phyloP scores from a whole-genome alignment of 2,113 vertebrate species.

The Malurus elegans region DNA sequence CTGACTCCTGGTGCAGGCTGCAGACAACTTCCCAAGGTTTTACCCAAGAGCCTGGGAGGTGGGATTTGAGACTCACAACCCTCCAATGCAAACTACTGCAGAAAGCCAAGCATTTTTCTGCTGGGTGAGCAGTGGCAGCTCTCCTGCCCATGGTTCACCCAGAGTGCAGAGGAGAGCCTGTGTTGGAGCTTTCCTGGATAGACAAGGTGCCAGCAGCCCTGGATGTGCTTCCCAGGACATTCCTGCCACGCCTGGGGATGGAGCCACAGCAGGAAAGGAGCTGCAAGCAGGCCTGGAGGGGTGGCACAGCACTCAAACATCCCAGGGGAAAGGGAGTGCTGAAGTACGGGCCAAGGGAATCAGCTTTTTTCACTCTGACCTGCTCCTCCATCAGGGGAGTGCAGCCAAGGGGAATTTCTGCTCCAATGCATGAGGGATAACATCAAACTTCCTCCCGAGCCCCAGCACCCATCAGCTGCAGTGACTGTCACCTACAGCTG shows the following conservation, averaged over 20 bases:
- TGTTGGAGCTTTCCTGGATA: accelerated
- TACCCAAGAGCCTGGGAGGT: neutral
- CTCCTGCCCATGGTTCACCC: neutral
- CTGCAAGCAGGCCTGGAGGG: accelerated
- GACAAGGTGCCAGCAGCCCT: neutral
- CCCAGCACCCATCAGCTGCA: neutral
- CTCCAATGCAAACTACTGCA: neutral
- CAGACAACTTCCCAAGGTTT: neutral
- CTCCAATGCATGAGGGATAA: neutral
- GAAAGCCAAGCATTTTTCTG: neutral
- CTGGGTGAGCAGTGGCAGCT: neutral
- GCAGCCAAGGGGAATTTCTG: neutral
- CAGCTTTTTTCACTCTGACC: neutral
- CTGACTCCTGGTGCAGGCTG: neutral
- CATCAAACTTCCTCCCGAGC: neutral
- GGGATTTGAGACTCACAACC: neutral
- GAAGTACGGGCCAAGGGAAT: neutral
- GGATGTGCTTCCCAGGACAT: neutral
- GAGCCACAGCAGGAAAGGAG: neutral
- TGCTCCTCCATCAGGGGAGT: neutral
- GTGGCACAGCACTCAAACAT: neutral
- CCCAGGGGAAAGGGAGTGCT: neutral
- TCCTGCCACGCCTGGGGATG: accelerated
- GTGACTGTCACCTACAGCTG: accelerated
- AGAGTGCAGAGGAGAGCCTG: accelerated